Evolutionary conservation across 2,888 invertebrate species (phyloP).

Genomic region (Teinopalpus imperialis): DNA sequence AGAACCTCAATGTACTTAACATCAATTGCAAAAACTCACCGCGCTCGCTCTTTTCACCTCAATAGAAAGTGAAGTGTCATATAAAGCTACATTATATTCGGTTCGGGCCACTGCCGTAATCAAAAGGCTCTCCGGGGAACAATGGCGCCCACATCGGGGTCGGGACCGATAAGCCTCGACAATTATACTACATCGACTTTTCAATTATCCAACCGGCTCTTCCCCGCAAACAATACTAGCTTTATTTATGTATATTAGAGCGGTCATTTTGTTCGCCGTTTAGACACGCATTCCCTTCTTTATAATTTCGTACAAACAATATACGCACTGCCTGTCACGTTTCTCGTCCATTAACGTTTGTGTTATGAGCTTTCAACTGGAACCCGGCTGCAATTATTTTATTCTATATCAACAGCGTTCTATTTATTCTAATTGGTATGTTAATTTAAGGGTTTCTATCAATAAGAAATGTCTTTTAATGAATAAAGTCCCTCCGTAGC

Average conservation of each 20-base stretch:
- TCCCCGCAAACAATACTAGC: constrained; percentile 73
- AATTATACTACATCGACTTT: constrained; percentile 82
- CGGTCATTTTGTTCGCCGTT: constrained; percentile 73
- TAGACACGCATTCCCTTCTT: constrained; percentile 51
- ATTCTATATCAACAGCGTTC: neutral
- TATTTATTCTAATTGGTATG: no score
- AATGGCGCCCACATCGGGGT: constrained; percentile 79
- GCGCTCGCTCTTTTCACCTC: constrained; percentile 65
- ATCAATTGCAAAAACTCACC: constrained; percentile 30
- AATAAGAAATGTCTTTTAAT: no score
- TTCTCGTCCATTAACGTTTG: constrained; percentile 13
- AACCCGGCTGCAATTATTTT: no score
- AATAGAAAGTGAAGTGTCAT: constrained; percentile 75
- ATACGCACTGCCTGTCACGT: constrained; percentile 25
- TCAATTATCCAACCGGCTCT: constrained; percentile 77
- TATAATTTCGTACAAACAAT: constrained; percentile 47
- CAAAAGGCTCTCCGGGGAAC: constrained; percentile 79
- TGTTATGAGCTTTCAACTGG: neutral
- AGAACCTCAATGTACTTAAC: neutral
- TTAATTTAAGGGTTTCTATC: no score
- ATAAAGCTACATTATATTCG: constrained; percentile 76
- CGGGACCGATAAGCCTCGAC: constrained; percentile 78
- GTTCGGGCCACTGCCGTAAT: constrained; percentile 68
- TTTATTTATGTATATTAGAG: constrained; percentile 79
- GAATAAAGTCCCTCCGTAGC: no score